Evolutionary conservation across 37 sponge, comb jelly and placozoan species (phyloP).

Genomic region (Tethya wilhelma): DNA sequence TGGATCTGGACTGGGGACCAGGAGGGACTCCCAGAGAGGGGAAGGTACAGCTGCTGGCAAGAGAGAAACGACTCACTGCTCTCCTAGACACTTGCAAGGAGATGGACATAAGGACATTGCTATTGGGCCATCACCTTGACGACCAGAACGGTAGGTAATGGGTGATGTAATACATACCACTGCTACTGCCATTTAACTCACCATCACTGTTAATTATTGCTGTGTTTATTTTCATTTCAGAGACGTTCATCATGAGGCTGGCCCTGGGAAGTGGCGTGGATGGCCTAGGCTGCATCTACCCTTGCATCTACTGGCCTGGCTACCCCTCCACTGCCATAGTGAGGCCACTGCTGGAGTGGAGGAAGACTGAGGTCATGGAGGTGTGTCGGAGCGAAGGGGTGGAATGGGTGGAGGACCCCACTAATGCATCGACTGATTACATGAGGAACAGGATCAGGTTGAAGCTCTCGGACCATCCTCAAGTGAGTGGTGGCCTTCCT

Average conservation of each 20-base stretch:
- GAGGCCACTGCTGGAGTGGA: constrained; percentile 54
- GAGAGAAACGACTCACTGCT: constrained; percentile 22
- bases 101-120: neutral
- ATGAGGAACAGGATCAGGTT: constrained; percentile 40
- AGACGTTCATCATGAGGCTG: constrained; percentile 62
- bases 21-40: neutral
- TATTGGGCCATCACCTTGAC: constrained; percentile 61
- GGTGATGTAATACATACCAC: neutral
- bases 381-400: constrained; percentile 48
- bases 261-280: constrained; percentile 57
- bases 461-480: constrained; percentile 21
- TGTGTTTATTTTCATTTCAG: constrained; percentile 7
- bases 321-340: constrained; percentile 31
- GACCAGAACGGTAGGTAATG: constrained; percentile 67
- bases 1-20: constrained; percentile 41
- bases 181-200: neutral
- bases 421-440: constrained; percentile 24
- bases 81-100: constrained; percentile 32
- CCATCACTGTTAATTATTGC: neutral
- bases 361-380: constrained; percentile 37
- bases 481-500: neutral
- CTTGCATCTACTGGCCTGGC: neutral
- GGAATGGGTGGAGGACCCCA: constrained; percentile 74
- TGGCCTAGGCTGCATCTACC: constrained; percentile 58
- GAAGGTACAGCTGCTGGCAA: constrained; percentile 27